Base-by-base conservation (phyloP, 2,797 vertebrate species). In the Myripristis jacobus region DNA sequence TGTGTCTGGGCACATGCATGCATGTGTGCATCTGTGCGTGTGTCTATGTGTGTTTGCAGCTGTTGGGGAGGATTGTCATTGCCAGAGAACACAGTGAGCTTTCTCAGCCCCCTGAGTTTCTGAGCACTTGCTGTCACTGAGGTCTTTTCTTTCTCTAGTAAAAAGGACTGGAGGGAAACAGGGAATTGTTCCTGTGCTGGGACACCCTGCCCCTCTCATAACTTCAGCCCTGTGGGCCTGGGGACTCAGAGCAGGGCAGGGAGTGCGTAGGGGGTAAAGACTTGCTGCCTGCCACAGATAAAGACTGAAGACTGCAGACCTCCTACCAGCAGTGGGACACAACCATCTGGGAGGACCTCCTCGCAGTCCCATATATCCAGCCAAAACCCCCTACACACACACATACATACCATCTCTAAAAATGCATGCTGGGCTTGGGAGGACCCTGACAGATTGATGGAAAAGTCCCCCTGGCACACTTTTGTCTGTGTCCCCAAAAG, bases 331-430 rank as follows among this genome's bases (percentile, higher is more conserved):
- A 88, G 66, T 53, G 56, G 84, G 85, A 89, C 73, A 70, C 66
- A 75, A 83, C 90, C 92, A 93, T 94, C 91, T 92, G 92, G 92
- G 79, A 92, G 69, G 79, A 88, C 79, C 84, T n/a, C 81, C 87
- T 88, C 81, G 69, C 85, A 80, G 82, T 79, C 79, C 58, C 61
- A 89, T 79, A 74, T 64, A 87, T 73, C 77, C 56, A 80, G 72
- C 73, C 57, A 73, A 36, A 36, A 22, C 58, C 74, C 61, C 77
- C 72, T 27, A 11, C 43, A 84, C 81, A 79, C 77, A 69, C 47
- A 82, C 79, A 74, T 74, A 79, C 61, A 63, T 58, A 76, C 16
- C 57, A 58, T 77, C 68, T 36, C 75, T 66, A 72, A 36, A 80
- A 74, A 58, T 62, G 69, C 79, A 76, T 58, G 85, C 89, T 84